Evolutionary conservation across 30 jellyfish, hydroid and myxozoan species (phyloP).

Genomic region (Catostylus mosaicus): DNA sequence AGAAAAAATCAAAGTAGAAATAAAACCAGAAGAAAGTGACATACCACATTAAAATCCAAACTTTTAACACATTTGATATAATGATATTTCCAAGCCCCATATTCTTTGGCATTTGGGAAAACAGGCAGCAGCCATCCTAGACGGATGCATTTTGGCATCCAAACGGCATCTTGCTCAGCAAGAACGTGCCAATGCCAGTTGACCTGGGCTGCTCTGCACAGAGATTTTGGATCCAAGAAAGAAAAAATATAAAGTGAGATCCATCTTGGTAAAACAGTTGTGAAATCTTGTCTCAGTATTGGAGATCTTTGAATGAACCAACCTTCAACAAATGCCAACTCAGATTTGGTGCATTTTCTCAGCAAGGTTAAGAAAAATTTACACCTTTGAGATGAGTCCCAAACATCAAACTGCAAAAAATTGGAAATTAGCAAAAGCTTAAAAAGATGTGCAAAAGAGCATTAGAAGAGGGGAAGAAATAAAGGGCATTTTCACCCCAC

Average conservation of each 20-base stretch:
- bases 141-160: slow-evolving; percentile 75
- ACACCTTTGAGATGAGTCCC: slow-evolving; percentile 79
- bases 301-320: slow-evolving; percentile 78
- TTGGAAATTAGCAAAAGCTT: background rate
- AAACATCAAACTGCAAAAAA: slow-evolving; percentile 58
- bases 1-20: too few relatives aligned
- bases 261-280: slow-evolving; percentile 57
- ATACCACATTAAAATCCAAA: slow-evolving; percentile 64
- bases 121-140: slow-evolving; percentile 76
- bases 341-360: slow-evolving; percentile 51
- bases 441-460: background rate
- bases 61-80: slow-evolving; percentile 54
- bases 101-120: slow-evolving; percentile 56
- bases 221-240: slow-evolving; percentile 63
- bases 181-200: slow-evolving; percentile 71
- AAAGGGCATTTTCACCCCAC: too few relatives aligned
- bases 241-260: slow-evolving; percentile 67
- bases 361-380: slow-evolving; percentile 52
- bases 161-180: slow-evolving; percentile 70
- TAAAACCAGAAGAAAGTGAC: too few relatives aligned
- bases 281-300: slow-evolving; percentile 72
- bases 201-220: slow-evolving; percentile 61
- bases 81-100: slow-evolving; percentile 79
- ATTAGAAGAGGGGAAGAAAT: background rate
- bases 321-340: slow-evolving; percentile 64